Base-by-base conservation (phyloP, 2,113 vertebrate genomes). In the Heliornis fulica region DNA sequence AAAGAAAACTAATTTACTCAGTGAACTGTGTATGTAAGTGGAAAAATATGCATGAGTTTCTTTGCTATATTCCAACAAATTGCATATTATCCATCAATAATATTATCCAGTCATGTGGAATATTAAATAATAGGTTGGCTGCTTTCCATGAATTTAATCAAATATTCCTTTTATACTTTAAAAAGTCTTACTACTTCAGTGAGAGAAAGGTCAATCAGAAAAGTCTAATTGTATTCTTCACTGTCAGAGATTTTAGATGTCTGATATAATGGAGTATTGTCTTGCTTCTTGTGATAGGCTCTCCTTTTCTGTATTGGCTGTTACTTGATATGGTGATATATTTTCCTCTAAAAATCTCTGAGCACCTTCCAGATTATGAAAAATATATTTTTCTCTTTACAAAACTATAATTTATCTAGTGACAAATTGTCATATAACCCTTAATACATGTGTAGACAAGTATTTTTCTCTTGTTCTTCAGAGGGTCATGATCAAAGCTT, bases 81-180 rank as follows among this genome's bases (percentile, higher is more conserved):
- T 93, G 40, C 75, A 26, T 74, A 88, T 93, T 96, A 88, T 93
- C 53, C 76, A 69, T 91, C 60, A 88, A 79, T 91, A 95, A 86
- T 74, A 83, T 89, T 83, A 93, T 53, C 81, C 83, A 91, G 38
- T 82, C 94, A 88, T 86, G 68, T 93, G 82, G 40, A 96, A 93
- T 86, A 93, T 93, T 93, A 95, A 93, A 86, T 86, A 95, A 91
- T 74, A 90, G 43, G 65, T 96, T 95, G 80, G 54, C 43, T 95
- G 83, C 68, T 95, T 95, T 93, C 69, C 54, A 50, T 88, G 28
- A 84, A 88, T 97, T 92, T 91, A 6, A 92, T 88, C 4, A 41
- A 91, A 66, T 70, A 54, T 65, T 85, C 41, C 45, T 94, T 90
- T 93, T 83, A 64, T 63, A 54, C 31, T 87, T 89, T 32, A 78